Percentiles rank a stretch among this genome's conserved stretches.
These are phyloP conservation scores for Drosophila biarmipes DNA, from an alignment of 1,140 invertebrate genomes.

Conservation along the genomic window DNA sequence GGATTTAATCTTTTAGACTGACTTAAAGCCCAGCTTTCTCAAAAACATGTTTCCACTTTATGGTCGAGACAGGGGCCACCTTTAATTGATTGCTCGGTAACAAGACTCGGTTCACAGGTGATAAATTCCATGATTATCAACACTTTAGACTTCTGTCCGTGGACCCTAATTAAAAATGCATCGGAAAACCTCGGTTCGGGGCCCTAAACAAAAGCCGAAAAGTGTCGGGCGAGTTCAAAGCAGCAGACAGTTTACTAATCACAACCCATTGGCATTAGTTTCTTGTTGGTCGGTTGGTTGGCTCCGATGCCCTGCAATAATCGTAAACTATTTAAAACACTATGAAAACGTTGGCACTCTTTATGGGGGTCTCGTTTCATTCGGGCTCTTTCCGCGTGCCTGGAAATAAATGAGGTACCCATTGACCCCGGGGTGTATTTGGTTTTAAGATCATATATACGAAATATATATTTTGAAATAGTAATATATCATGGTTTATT, in stretches of 20 bases:
- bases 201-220: conserved; percentile 25
- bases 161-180: conserved; percentile 79
- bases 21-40: conserved; percentile 22
- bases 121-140: conserved; percentile 80
- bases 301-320: conserved; percentile 65
- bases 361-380: conserved; percentile 61
- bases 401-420: conserved; percentile 66
- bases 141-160: conserved; percentile 55
- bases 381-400: conserved; percentile 42
- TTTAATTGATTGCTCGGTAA: conserved; percentile 52
- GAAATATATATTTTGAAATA: background rate
- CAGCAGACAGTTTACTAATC: conserved; percentile 58
- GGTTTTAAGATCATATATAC: background rate
- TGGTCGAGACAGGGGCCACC: background rate
- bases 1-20: conserved; percentile 42
- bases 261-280: conserved; percentile 42
- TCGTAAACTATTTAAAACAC: conserved; percentile 75
- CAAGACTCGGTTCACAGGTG: conserved; percentile 70
- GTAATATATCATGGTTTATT: too few species aligned
- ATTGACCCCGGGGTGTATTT: background rate
- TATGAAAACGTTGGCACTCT: conserved; percentile 74
- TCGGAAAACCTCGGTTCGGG: conserved; percentile 41
- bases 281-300: conserved; percentile 31
- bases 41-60: conserved; percentile 39
- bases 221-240: conserved; percentile 67